Evolutionary conservation across 1,140 invertebrate genomes (phyloP).

Genomic region (Calycopis cecrops): DNA sequence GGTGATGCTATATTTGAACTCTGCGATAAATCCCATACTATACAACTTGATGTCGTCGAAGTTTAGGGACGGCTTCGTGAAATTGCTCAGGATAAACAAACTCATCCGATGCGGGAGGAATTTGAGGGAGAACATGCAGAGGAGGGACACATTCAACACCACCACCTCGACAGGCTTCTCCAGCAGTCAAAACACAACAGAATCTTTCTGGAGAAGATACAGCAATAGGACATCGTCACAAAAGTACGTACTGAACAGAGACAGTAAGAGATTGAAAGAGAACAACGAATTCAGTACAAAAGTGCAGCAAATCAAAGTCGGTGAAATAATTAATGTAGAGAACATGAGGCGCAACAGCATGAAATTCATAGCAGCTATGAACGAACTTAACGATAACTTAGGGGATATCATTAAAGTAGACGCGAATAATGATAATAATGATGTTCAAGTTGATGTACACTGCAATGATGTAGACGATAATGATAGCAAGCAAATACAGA

Average conservation of each 20-base stretch:
- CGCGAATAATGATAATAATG: constrained; percentile 26
- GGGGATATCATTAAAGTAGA: constrained; percentile 33
- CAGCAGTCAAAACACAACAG: constrained; percentile 68
- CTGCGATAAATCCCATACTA: constrained; percentile 92
- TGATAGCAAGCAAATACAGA: constrained; percentile 63
- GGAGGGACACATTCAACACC: constrained; percentile 70
- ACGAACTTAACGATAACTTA: constrained; percentile 50
- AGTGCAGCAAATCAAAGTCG: constrained; percentile 57
- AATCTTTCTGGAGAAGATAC: constrained; percentile 72
- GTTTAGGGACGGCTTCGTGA: constrained; percentile 88
- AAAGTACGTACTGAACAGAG: constrained; percentile 56
- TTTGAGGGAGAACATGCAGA: constrained; percentile 67
- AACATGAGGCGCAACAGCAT: constrained; percentile 72
- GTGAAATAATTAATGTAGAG: constrained; percentile 69
- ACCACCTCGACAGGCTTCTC: constrained; percentile 72
- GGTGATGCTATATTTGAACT: constrained; percentile 92
- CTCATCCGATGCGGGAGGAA: constrained; percentile 61
- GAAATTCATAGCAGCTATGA: constrained; percentile 65
- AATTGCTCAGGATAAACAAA: constrained; percentile 74
- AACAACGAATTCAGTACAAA: constrained; percentile 44
- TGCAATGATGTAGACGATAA: constrained; percentile 30
- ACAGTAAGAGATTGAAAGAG: constrained; percentile 57
- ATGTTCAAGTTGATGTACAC: constrained; percentile 50
- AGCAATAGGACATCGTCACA: constrained; percentile 68
- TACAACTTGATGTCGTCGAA: constrained; percentile 95